Conservation (phyloP, 1,140 invertebrate species). For the Tenebrio molitor region DNA sequence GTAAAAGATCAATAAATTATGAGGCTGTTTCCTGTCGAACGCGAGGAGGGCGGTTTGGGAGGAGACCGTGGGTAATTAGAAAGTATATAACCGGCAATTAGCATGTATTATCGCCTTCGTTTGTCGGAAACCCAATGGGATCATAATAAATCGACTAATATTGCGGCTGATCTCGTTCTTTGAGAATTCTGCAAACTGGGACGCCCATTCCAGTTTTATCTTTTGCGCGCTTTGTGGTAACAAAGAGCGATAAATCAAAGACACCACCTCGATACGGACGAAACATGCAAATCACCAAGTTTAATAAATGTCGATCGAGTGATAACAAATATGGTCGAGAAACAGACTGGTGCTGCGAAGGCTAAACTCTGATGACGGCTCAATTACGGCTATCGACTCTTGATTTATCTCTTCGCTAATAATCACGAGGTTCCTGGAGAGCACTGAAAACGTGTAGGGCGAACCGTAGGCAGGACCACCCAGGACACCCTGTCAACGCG, state of each 20-base stretch:
- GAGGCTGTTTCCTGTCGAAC: slow-evolving; percentile 41
- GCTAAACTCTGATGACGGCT: slow-evolving; percentile 46
- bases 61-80: slow-evolving; percentile 50
- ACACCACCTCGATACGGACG: slow-evolving; percentile 14
- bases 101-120: slow-evolving; percentile 46
- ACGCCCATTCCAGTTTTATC: background rate
- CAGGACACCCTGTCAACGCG: slow-evolving; percentile 43
- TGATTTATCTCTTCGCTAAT: slow-evolving; percentile 49
- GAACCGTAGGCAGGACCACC: slow-evolving; percentile 41
- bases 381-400: slow-evolving; percentile 42
- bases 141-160: slow-evolving; percentile 7
- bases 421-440: slow-evolving; percentile 37
- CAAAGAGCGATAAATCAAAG: slow-evolving; percentile 46
- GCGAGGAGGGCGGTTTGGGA: slow-evolving; percentile 27
- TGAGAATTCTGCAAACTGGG: background rate
- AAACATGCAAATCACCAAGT: slow-evolving; percentile 48
- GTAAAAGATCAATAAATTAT: slow-evolving; percentile 51
- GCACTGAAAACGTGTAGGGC: slow-evolving; percentile 27
- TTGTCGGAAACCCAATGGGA: slow-evolving; percentile 35
- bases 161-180: slow-evolving; percentile 15
- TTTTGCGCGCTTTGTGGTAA: slow-evolving; percentile 5
- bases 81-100: slow-evolving; percentile 50
- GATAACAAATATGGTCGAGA: slow-evolving; percentile 44
- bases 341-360: slow-evolving; percentile 37
- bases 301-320: slow-evolving; percentile 48